Conservation (phyloP, 2,113 vertebrate genomes). For the Sylvicapra grimmia region DNA sequence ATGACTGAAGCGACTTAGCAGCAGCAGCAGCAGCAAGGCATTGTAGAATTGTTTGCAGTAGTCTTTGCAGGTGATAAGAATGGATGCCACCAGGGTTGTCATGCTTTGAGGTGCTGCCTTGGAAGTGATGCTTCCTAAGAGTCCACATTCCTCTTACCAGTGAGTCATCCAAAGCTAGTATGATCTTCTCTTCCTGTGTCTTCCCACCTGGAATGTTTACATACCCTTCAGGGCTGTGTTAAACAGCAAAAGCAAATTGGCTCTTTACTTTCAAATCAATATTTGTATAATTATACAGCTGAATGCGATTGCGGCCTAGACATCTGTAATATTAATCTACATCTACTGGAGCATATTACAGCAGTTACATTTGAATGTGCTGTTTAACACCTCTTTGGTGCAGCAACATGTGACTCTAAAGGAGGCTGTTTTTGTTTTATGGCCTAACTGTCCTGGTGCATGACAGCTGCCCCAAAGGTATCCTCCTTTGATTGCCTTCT, state of each 20-base stretch:
- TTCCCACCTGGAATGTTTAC: slow-evolving; percentile 49
- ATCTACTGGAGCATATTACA: slow-evolving; percentile 63
- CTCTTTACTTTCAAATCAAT: slow-evolving; percentile 74
- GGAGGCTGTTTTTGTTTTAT: slow-evolving; percentile 60
- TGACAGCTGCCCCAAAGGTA: slow-evolving; percentile 60
- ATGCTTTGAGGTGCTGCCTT: neutral
- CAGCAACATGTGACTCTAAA: slow-evolving; percentile 32
- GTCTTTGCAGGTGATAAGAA: neutral
- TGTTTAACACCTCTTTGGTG: slow-evolving; percentile 41
- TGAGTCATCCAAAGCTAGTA: slow-evolving; percentile 13
- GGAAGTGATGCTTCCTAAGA: neutral
- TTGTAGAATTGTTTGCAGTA: neutral
- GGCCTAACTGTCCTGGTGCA: slow-evolving; percentile 53
- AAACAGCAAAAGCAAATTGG: slow-evolving; percentile 71
- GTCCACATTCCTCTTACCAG: neutral
- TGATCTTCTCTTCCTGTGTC: slow-evolving; percentile 28
- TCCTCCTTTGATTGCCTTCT: slow-evolving; percentile 58
- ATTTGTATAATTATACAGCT: slow-evolving; percentile 72
- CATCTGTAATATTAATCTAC: slow-evolving; percentile 66
- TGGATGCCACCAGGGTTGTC: neutral
- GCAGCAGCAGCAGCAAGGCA: neutral
- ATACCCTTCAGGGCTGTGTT: slow-evolving; percentile 66
- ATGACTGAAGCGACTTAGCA: no score
- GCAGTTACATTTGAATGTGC: slow-evolving; percentile 64
- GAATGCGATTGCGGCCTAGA: slow-evolving; percentile 53